phyloP scores from a whole-genome alignment of 1,140 invertebrate species.

The Bursaphelenchus mucronatus region DNA sequence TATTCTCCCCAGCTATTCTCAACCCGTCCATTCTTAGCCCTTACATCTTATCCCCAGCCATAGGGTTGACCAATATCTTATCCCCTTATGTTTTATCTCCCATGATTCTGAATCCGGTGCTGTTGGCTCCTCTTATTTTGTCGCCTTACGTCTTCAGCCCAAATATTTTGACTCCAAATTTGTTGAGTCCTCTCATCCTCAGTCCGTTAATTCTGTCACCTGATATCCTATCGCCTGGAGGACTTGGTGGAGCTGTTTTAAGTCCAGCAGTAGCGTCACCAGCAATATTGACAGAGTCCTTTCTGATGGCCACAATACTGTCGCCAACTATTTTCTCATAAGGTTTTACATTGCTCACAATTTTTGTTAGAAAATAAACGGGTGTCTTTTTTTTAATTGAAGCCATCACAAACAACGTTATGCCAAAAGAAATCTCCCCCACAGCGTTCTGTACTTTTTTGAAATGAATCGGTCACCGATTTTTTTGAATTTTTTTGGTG shows the following conservation, averaged over 20 bases:
- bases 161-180: conserved; percentile 19
- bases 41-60: conserved; percentile 6
- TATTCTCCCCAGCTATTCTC: conserved; percentile 20
- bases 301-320: background rate
- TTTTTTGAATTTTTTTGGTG: no score
- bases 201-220: conserved; percentile 17
- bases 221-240: conserved; percentile 13
- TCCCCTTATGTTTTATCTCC: conserved; percentile 7
- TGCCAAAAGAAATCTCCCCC: no score
- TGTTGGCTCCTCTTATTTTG: conserved; percentile 8
- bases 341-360: background rate
- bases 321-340: conserved; percentile 11
- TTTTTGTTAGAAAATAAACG: background rate
- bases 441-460: no score
- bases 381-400: no score
- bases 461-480: no score
- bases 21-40: conserved; percentile 6
- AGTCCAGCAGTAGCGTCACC: conserved; percentile 15
- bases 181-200: conserved; percentile 10
- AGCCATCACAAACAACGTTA: no score
- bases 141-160: conserved; percentile 14
- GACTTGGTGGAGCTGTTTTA: conserved; percentile 9
- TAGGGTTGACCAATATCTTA: conserved; percentile 10
- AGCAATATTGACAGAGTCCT: conserved; percentile 8
- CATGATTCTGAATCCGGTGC: conserved; percentile 4